Base-by-base conservation (phyloP, 2,888 invertebrate species). In the Phytoseiulus persimilis region DNA sequence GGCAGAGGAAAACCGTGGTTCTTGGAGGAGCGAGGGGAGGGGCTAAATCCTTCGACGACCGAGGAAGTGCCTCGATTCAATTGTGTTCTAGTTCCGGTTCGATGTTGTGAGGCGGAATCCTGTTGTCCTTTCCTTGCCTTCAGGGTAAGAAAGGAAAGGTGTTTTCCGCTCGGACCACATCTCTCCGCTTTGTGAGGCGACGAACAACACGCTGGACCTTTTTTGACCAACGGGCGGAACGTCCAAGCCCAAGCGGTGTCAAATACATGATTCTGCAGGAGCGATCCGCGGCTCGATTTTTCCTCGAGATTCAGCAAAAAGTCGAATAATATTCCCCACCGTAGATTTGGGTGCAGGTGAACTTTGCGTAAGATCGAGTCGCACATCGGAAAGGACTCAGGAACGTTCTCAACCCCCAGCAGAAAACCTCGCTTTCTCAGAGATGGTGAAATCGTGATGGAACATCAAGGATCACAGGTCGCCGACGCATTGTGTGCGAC, bases 41-140 rank as follows among this genome's bases (percentile, higher is more conserved):
- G 65, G 65, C 65, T 65, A 65, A 65, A 65, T 65, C 65, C 65
- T 65, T 65, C 65, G 65, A 65, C 65, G 65, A 65, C 65, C 65
- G 2, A 65, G 65, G 65, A 65, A 65, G 65, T 65, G 65, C 65
- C 65, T 65, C 65, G 65, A 65, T 65, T 65, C 65, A 65, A 65
- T 65, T 65, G 65, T 65, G 65, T 65, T 28, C 65, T 28, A 65
- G 65, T 65, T 65, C 65, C 65, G 65, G 65, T 65, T 65, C 65
- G 65, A 23, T 65, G 28, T 65, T 65, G 65, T 28, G 28, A 28
- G 65, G 65, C 65, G 65, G 65, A 65, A 65, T 65, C 65, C 65
- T 65, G 23, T 65, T 65, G 65, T 65, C 65, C 65, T 65, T 28
- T 65, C 18, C 65, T 65, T 65, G 65, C 65, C 65, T 65, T 28